phyloP scores from a whole-genome alignment of 1,140 invertebrate genomes.

The Maconellicoccus hirsutus region DNA sequence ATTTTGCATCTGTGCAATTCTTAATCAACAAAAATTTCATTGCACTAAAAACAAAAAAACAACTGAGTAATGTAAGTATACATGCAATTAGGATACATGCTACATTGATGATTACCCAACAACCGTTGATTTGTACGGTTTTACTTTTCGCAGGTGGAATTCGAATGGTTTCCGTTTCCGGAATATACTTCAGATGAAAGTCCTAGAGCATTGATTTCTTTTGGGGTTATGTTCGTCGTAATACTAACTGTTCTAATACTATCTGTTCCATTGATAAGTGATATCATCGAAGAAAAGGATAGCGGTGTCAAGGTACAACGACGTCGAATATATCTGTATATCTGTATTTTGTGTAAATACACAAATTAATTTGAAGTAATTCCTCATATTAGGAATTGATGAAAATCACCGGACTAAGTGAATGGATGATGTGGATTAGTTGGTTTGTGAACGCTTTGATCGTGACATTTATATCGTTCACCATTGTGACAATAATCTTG shows the following conservation, averaged over 20 bases:
- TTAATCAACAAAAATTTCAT: neutral
- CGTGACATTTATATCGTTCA: conserved; percentile 37
- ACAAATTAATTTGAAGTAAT: too few relatives aligned
- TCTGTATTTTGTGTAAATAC: too few relatives aligned
- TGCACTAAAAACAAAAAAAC: neutral
- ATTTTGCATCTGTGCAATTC: neutral
- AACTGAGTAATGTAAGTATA: neutral
- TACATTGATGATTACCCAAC: neutral
- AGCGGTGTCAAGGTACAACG: neutral
- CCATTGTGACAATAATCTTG: conserved; percentile 39
- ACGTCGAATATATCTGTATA: too few relatives aligned
- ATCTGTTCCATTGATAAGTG: neutral
- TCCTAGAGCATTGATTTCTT: neutral
- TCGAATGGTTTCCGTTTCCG: neutral
- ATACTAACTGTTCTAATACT: neutral
- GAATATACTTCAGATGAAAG: neutral
- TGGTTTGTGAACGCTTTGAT: conserved; percentile 52
- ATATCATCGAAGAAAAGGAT: neutral
- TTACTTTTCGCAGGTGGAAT: neutral
- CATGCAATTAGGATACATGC: neutral
- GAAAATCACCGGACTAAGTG: conserved; percentile 55
- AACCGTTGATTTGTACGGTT: neutral
- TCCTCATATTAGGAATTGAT: conserved; percentile 44
- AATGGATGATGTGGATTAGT: conserved; percentile 49
- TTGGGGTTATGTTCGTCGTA: neutral